Evolutionary conservation across 2,888 invertebrate species (phyloP), one percentile per base, ranked within the genome.

Genomic region (Dolichomitus sp.): DNA sequence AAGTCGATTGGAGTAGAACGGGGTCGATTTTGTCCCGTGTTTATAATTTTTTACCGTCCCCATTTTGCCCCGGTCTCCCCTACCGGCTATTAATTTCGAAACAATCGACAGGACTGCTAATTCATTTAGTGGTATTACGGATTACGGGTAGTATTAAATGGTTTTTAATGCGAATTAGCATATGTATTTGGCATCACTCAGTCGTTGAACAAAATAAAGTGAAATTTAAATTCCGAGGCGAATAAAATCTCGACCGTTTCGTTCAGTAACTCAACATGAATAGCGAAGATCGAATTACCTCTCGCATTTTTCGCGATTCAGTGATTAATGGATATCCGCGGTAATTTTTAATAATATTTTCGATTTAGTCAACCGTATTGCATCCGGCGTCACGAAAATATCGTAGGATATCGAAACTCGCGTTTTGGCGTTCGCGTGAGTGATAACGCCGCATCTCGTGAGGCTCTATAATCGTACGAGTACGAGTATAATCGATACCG

Each of bases 301-400:
- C 23, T 54, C 9, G 30, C n/a, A 30, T 14, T 30, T 6, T 4
- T 54, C 27, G 27, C 27, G 54, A 30, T 9, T 12, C 3, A 57
- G 17, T 57, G 65, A 57, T 65, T 48, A 66, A 77, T 33, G 50
- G 14, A 33, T 11, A 17, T 57, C 37, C 17, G 33, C 17, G 6
- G 0, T 33, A 17, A 37, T 19, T 19, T 17, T 61, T 2, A 12
- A 19, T 40, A 40, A 2, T 7, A 6, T 7, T 40, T 37, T 2
- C 3, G 9, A 37, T 40, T 37, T 48, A 65, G 59, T 37, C 27
- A 50, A 69, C 19, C 78, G 73, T 42, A 69, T 68, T 70, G 79
- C 74, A 78, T 52, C 74, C 23, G 19, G 30, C 14, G 59, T 19
- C 17, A 59, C 14, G 45, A 74, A 40, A 9, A 14, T 30, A 72